phyloP scores from a whole-genome alignment of 1,140 invertebrate genomes.

The Ips nitidus region DNA sequence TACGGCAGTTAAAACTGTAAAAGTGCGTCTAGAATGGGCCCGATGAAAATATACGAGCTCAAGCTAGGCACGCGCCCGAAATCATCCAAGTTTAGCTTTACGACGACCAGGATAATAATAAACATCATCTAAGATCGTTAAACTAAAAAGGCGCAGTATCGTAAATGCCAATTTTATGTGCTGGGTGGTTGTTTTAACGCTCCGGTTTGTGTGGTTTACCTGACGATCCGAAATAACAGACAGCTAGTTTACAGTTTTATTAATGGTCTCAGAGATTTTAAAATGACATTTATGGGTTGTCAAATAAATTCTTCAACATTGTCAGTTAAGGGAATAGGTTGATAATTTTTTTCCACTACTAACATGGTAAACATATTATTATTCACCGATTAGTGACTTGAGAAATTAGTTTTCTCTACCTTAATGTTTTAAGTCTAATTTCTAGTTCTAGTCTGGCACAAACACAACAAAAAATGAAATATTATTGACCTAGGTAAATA shows the following conservation, averaged over 20 bases:
- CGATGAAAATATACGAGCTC: slow-evolving; percentile 47
- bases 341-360: too few species aligned
- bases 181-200: slow-evolving; percentile 18
- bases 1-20: slow-evolving; percentile 52
- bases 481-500: too few species aligned
- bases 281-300: too few species aligned
- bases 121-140: slow-evolving; percentile 51
- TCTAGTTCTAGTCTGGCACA: too few species aligned
- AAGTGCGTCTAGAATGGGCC: slow-evolving; percentile 49
- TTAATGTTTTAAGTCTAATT: too few species aligned
- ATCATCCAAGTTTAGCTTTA: slow-evolving; percentile 47
- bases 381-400: too few species aligned
- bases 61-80: slow-evolving; percentile 49
- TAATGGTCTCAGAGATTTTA: too few species aligned
- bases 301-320: too few species aligned
- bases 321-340: too few species aligned
- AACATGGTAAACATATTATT: too few species aligned
- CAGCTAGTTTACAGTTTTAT: not conserved
- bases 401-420: too few species aligned
- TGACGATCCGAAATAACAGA: not conserved
- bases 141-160: slow-evolving; percentile 35
- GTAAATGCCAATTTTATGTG: slow-evolving; percentile 51
- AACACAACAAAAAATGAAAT: too few species aligned
- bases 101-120: slow-evolving; percentile 48
- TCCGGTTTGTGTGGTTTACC: slow-evolving; percentile 27